Evolutionary conservation across 2,888 invertebrate genomes (phyloP).

Genomic region (Nomada ferruginata): DNA sequence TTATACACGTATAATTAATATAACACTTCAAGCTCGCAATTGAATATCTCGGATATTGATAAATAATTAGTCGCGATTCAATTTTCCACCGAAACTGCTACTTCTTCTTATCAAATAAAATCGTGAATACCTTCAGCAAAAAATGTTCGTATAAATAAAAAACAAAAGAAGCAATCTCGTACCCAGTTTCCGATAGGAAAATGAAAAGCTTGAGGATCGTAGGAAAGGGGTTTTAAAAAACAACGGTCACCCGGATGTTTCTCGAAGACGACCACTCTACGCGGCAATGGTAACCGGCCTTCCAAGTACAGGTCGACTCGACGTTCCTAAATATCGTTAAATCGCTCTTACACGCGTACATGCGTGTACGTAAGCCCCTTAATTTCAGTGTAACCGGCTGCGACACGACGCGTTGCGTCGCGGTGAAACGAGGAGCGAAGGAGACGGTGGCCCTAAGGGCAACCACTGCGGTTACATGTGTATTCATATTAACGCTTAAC

Average conservation of each 20-base stretch:
- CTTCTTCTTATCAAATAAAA: no score
- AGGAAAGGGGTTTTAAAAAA: not conserved
- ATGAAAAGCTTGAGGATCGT: not conserved
- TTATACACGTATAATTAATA: no score
- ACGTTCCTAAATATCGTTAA: slow-evolving; percentile 64
- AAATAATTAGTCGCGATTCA: no score
- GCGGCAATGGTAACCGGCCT: slow-evolving; percentile 43
- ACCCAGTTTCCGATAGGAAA: not conserved
- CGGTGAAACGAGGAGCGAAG: not conserved
- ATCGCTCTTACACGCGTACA: slow-evolving; percentile 23
- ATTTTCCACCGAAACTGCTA: no score
- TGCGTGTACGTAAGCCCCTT: slow-evolving; percentile 31
- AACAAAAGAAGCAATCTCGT: no score
- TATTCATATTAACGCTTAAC: slow-evolving; percentile 68
- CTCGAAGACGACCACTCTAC: slow-evolving; percentile 35
- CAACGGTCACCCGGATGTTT: slow-evolving; percentile 5
- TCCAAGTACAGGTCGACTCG: slow-evolving; percentile 58
- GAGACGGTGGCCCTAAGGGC: slow-evolving; percentile 26
- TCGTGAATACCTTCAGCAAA: no score
- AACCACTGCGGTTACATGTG: slow-evolving; percentile 30
- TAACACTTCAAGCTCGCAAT: no score
- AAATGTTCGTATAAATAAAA: no score
- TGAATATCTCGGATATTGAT: no score
- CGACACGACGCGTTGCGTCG: not conserved
- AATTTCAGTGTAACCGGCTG: slow-evolving; percentile 52